phyloP scores from a whole-genome alignment of 1,140 invertebrate genomes.

The Metaphire vulgaris region DNA sequence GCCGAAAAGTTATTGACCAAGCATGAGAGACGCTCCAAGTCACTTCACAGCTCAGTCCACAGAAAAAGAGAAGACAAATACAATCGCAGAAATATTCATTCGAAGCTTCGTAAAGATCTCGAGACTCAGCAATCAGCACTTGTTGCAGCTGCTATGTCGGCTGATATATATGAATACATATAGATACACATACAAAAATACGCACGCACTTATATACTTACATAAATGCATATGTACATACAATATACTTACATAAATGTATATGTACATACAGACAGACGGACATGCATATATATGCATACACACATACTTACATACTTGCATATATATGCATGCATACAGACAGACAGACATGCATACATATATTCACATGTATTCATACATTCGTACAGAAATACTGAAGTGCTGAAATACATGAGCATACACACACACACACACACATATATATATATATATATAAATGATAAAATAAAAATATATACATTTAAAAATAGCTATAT shows the following conservation, averaged over 20 bases:
- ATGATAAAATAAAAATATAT: too few species aligned
- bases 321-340: neutral
- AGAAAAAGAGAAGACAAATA: too few species aligned
- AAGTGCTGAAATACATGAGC: neutral
- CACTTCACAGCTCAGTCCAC: too few species aligned
- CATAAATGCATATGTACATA: neutral
- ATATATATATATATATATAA: neutral
- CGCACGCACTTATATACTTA: neutral
- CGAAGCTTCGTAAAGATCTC: too few species aligned
- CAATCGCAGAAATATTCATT: too few species aligned
- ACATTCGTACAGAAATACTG: neutral
- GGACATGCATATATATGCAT: neutral
- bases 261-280: slow-evolving; percentile 3
- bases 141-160: too few species aligned
- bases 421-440: neutral
- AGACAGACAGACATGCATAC: neutral
- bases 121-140: too few species aligned
- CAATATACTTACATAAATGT: neutral
- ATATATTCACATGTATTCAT: neutral
- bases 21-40: too few species aligned
- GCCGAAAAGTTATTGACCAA: too few species aligned
- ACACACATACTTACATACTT: neutral
- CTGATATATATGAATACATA: slow-evolving; percentile 7
- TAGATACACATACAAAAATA: neutral
- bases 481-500: too few species aligned